Conservation (phyloP, 1,140 invertebrate genomes). For the Pogonognathellus flavescens region DNA sequence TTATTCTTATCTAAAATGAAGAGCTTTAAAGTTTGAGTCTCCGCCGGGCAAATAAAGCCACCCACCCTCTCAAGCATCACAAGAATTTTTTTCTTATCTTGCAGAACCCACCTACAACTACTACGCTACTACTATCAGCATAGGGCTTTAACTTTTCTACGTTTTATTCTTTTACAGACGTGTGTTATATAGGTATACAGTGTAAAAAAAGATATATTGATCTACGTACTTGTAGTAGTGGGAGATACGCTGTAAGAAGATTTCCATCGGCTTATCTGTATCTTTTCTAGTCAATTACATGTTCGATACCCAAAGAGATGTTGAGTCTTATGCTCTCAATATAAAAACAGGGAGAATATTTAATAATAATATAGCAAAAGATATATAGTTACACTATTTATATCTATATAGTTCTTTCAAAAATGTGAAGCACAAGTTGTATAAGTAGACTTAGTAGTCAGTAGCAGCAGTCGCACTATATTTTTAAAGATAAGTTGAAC, state of each 20-base stretch:
- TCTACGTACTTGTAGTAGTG: background rate
- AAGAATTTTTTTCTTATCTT: constrained; percentile 14
- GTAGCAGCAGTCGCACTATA: background rate
- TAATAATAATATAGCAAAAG: too few species aligned
- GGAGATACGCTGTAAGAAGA: background rate
- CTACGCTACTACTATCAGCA: background rate
- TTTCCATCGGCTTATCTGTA: constrained; percentile 14
- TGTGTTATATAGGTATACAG: background rate
- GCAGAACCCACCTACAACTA: background rate
- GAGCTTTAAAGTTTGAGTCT: constrained; percentile 31
- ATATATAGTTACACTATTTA: too few species aligned
- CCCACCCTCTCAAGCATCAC: background rate
- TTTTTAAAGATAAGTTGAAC: constrained; percentile 30
- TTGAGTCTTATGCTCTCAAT: background rate
- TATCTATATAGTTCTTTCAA: too few species aligned
- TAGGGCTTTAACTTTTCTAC: background rate
- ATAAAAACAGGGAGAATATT: background rate
- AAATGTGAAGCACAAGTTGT: too few species aligned
- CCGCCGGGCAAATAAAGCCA: constrained; percentile 31
- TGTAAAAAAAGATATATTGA: background rate
- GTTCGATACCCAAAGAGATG: background rate
- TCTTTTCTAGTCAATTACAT: constrained; percentile 26
- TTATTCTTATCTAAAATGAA: constrained; percentile 41
- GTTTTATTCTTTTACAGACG: background rate
- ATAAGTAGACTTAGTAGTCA: background rate